phyloP scores from a whole-genome alignment of 2,797 vertebrate genomes.

The Micropoecilia bifurca region DNA sequence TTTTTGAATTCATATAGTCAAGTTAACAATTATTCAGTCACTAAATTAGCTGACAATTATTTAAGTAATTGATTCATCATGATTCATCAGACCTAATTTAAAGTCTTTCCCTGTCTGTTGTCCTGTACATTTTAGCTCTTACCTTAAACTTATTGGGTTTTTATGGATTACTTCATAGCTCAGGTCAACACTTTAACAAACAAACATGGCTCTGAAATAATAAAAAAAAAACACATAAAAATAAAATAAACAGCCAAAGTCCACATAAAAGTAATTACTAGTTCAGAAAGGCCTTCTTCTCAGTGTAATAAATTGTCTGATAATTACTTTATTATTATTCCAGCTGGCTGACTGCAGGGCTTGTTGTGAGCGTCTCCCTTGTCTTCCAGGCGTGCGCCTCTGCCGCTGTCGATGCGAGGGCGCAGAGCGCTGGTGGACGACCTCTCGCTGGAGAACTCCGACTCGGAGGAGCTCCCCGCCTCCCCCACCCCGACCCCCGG shows the following conservation, averaged over 20 bases:
- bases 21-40: too few relatives aligned
- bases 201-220: not conserved
- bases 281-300: not conserved
- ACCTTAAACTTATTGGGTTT: not conserved
- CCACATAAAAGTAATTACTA: not conserved
- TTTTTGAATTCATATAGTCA: too few relatives aligned
- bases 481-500: slow-evolving; percentile 82
- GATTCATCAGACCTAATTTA: not conserved
- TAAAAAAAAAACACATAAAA: too few relatives aligned
- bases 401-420: slow-evolving; percentile 82
- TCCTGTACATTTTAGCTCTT: not conserved
- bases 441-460: slow-evolving; percentile 89
- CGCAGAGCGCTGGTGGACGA: slow-evolving; percentile 89
- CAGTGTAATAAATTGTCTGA: not conserved
- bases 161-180: not conserved
- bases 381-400: slow-evolving; percentile 74
- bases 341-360: not conserved
- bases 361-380: slow-evolving; percentile 3
- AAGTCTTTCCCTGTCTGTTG: not conserved
- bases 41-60: too few relatives aligned
- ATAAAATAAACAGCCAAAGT: not conserved
- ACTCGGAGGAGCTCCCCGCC: slow-evolving; percentile 85
- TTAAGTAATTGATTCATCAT: too few relatives aligned
- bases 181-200: not conserved
- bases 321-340: not conserved